Percentiles rank a stretch among this genome's conserved stretches.
phyloP scores from a whole-genome alignment of 2,797 vertebrate species.

The Pipistrellus nathusii region DNA sequence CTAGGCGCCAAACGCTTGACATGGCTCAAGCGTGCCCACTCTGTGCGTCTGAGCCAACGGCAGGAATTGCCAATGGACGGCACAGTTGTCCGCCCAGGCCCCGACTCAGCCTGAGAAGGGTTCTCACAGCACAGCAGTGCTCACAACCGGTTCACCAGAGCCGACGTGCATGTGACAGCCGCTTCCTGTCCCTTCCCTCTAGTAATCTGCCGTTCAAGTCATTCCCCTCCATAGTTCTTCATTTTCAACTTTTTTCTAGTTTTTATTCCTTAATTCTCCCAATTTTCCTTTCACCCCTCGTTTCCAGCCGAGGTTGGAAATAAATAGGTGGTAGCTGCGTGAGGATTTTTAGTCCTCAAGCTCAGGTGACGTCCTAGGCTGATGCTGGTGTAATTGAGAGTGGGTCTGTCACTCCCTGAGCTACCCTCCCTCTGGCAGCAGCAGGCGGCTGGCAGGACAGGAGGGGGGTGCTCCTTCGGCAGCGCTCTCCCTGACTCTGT shows the following conservation, averaged over 20 bases:
- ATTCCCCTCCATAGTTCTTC: neutral
- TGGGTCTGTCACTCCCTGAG: neutral
- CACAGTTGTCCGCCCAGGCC: neutral
- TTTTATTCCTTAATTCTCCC: neutral
- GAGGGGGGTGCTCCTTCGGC: neutral
- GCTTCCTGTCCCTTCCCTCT: neutral
- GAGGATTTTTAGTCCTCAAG: neutral
- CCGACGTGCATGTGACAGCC: accelerated
- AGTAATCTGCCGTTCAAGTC: neutral
- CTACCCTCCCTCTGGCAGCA: neutral
- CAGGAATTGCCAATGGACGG: neutral
- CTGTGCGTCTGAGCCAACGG: neutral
- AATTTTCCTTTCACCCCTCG: neutral
- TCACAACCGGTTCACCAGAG: neutral
- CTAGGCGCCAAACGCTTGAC: neutral
- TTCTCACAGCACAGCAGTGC: neutral
- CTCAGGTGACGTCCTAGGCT: neutral
- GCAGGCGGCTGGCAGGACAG: neutral
- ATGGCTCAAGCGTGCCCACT: neutral
- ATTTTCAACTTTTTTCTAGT: neutral
- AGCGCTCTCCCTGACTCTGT: neutral
- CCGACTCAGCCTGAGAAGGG: neutral
- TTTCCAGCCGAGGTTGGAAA: neutral
- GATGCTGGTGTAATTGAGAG: neutral
- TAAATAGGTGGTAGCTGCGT: neutral